Evolutionary conservation across 2,888 invertebrate species (phyloP), one percentile per base, ranked within the genome.

Genomic region (Quadroppia sp.): DNA sequence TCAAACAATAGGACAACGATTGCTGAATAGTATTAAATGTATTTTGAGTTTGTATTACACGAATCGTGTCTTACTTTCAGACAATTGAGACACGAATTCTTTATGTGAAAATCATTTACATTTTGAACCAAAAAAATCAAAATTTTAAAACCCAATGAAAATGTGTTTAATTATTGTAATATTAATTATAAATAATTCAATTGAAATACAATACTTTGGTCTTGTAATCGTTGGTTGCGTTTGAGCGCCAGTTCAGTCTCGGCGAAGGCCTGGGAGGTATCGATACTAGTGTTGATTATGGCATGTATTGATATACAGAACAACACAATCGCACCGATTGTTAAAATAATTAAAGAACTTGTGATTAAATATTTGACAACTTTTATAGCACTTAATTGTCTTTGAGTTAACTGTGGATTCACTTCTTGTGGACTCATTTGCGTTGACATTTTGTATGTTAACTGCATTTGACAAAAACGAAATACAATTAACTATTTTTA

Each of bases 361-460:
- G 30, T 25, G 59, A 59, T 30, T 30, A 59, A 17, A 30, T 59
- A 59, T 59, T 59, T 59, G 9, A 59, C 13, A 4, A 59, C 25
- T 30, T 59, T 59, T 11, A 59, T 30, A 25, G 59, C 25, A 59
- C 59, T 59, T 17, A 59, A 59, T n/a, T 59, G 59, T 30, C 25
- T 59, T 59, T 53, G 7, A 13, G 7, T 53, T 20, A 53, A 9
- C 2, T 7, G 3, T 20, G 23, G 17, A 23, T 53, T 25, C n/a
- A 25, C 53, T 28, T 20, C 6, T 59, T 28, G 30, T 15, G 30
- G 15, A n/a, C n/a, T n/a, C 30, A 6, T 20, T 7, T 53, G 7
- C 7, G 23, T 23, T n/a, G 23, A 53, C 53, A 23, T 23, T 53
- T 53, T 23, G 6, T 53, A 20, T 23, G 23, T 3, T 53, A 53